Percentiles rank a stretch among this genome's conserved stretches.
phyloP scores from a whole-genome alignment of 2,113 vertebrate species.

The Lophotis ruficrista region DNA sequence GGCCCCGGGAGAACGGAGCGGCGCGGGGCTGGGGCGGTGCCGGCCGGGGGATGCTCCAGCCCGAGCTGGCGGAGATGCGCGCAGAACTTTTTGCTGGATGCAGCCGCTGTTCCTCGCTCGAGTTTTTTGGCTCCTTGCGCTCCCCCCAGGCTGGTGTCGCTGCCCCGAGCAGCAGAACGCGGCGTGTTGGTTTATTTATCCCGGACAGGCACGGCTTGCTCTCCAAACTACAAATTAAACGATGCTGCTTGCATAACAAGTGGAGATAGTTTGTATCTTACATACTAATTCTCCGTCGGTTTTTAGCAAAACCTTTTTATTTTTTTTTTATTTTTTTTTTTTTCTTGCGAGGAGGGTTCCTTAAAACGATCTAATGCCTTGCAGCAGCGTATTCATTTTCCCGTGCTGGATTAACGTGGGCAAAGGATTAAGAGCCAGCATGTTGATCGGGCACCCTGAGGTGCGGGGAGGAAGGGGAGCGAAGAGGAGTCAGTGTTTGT shows the following conservation, averaged over 20 bases:
- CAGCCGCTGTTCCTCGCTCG: not conserved
- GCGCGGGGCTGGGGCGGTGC: not conserved
- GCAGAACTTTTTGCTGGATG: conserved; percentile 48
- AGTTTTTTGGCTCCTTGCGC: not conserved
- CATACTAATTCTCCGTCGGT: conserved; percentile 51
- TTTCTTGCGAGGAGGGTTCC: not conserved
- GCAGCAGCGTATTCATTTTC: not conserved
- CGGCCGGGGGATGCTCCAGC: not conserved
- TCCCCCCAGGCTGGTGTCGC: not conserved
- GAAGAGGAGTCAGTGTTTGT: not conserved
- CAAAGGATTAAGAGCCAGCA: not conserved
- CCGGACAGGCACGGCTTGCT: conserved; percentile 52
- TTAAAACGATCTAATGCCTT: not conserved
- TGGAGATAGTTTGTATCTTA: conserved; percentile 41
- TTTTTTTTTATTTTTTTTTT: not conserved
- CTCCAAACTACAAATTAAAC: conserved; percentile 58
- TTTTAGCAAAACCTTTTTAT: not conserved
- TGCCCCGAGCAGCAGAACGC: conserved; percentile 28
- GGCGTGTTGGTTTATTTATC: conserved; percentile 70
- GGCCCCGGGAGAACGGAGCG: not conserved
- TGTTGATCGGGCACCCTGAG: not conserved
- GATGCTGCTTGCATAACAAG: conserved; percentile 68
- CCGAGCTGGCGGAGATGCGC: not conserved
- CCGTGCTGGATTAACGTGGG: not conserved
- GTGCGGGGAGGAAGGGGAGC: not conserved